Evolutionary conservation across 2,888 invertebrate species (phyloP).

Genomic region (Oligia latruncula): DNA sequence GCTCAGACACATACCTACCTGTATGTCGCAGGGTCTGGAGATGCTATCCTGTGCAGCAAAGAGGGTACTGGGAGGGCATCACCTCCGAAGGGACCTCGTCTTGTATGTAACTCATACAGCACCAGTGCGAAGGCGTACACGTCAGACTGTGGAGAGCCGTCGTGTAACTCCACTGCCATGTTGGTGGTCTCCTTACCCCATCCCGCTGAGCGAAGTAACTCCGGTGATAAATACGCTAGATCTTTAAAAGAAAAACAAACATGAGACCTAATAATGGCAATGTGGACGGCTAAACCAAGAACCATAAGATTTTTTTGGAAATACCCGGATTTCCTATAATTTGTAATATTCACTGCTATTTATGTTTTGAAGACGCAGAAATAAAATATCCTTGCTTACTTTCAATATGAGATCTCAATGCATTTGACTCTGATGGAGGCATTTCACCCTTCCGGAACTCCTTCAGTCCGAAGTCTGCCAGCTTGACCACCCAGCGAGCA

Average conservation of each 20-base stretch:
- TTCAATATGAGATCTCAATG: slow-evolving; percentile 92
- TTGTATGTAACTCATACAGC: slow-evolving; percentile 96
- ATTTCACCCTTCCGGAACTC: slow-evolving; percentile 95
- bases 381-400: slow-evolving; percentile 87
- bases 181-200: slow-evolving; percentile 81
- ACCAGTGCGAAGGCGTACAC: slow-evolving; percentile 96
- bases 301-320: background rate
- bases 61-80: slow-evolving; percentile 92
- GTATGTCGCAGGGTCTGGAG: slow-evolving; percentile 86
- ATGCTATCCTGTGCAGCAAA: slow-evolving; percentile 91
- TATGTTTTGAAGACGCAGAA: background rate
- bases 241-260: slow-evolving; percentile 82
- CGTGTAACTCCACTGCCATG: slow-evolving; percentile 76
- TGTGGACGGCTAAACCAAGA: background rate
- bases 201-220: slow-evolving; percentile 91
- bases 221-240: slow-evolving; percentile 95
- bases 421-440: slow-evolving; percentile 90
- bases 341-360: background rate
- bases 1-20: slow-evolving; percentile 90
- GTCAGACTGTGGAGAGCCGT: slow-evolving; percentile 94
- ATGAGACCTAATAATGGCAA: background rate
- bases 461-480: slow-evolving; percentile 97
- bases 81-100: slow-evolving; percentile 96
- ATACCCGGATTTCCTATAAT: background rate
- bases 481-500: slow-evolving; percentile 98